Conservation (phyloP, 2,797 vertebrate genomes). For the Danio choprae region DNA sequence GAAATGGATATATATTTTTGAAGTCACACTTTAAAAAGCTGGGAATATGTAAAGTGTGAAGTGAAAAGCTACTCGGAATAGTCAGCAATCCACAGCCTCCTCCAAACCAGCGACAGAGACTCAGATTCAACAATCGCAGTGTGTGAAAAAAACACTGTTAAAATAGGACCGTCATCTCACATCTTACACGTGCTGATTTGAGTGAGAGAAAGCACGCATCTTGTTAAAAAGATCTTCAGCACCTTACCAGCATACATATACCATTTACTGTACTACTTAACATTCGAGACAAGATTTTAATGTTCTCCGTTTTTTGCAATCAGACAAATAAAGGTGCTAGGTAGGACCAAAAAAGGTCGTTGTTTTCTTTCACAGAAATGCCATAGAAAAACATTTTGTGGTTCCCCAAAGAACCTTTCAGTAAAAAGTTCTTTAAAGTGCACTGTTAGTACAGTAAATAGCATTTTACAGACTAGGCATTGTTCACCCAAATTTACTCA, state of each 20-base stretch:
- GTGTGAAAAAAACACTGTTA: conserved; percentile 40
- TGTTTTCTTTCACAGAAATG: too few relatives aligned
- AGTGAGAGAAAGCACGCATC: not conserved
- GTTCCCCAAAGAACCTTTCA: too few relatives aligned
- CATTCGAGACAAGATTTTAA: not conserved
- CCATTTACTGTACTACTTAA: not conserved
- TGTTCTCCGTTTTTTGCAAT: not conserved
- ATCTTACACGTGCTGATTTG: conserved; percentile 8
- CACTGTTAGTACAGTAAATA: too few relatives aligned
- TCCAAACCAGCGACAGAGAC: conserved; percentile 6
- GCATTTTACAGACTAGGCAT: too few relatives aligned
- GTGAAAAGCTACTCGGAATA: not conserved
- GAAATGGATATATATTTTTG: not conserved
- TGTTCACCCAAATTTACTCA: too few relatives aligned
- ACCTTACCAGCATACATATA: conserved; percentile 4
- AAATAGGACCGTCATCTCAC: conserved; percentile 17
- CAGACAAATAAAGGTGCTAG: too few relatives aligned
- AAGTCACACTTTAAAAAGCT: not conserved
- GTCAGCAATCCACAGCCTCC: not conserved
- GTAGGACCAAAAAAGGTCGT: too few relatives aligned
- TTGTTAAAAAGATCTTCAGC: conserved; percentile 1
- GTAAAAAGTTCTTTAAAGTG: too few relatives aligned
- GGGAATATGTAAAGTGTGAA: not conserved
- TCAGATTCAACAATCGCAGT: conserved; percentile 16
- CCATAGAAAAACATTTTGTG: too few relatives aligned